Conservation (phyloP, 2,113 vertebrate species). For the Pseudorhombus dupliciocellatus region DNA sequence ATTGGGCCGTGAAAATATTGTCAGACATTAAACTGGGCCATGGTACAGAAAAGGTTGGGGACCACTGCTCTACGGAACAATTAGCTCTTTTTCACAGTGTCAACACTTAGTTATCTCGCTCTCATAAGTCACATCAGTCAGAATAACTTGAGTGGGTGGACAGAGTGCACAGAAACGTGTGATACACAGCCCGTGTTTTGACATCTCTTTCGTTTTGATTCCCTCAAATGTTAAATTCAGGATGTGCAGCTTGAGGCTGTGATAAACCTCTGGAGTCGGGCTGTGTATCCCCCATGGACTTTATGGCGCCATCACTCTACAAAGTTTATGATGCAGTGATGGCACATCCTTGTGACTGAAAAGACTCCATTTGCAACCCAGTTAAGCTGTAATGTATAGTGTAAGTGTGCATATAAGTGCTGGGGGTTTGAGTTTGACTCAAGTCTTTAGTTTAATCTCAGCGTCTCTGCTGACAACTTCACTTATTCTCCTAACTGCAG, state of each 20-base stretch:
- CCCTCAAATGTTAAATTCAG: constrained; percentile 13
- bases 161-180: background rate
- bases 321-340: constrained; percentile 57
- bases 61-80: constrained; percentile 3
- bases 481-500: constrained; percentile 35
- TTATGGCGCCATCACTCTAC: constrained; percentile 46
- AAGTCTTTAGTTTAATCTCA: constrained; percentile 47
- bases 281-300: constrained; percentile 48
- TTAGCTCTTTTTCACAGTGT: constrained; percentile 9
- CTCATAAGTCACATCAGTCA: constrained; percentile 1
- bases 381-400: constrained; percentile 60
- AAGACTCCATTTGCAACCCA: constrained; percentile 64
- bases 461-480: constrained; percentile 33
- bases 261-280: constrained; percentile 30
- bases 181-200: background rate
- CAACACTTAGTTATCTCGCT: constrained; percentile 12
- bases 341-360: constrained; percentile 59
- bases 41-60: too few species aligned
- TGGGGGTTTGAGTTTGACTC: constrained; percentile 41
- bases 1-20: too few species aligned
- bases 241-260: constrained; percentile 35
- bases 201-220: constrained; percentile 1
- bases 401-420: constrained; percentile 42
- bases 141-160: constrained; percentile 15
- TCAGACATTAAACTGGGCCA: too few species aligned